Percentiles rank a stretch among this genome's conserved stretches.
phyloP scores from a whole-genome alignment of 2,797 vertebrate genomes.

The Tympanoctomys barrerae region DNA sequence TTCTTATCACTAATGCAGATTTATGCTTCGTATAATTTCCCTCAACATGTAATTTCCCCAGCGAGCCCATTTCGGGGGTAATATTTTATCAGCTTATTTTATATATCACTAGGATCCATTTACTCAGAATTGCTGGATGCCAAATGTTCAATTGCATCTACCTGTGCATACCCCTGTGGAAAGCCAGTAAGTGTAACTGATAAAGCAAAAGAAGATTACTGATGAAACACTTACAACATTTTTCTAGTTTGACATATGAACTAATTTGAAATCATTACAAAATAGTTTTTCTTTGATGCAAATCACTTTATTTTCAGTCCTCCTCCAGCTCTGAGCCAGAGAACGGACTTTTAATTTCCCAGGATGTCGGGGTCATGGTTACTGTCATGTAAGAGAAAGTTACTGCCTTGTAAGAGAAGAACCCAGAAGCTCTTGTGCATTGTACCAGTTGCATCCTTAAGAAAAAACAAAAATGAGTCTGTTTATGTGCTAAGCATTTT shows the following conservation, averaged over 20 bases:
- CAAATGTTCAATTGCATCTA: background rate
- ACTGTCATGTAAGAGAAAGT: background rate
- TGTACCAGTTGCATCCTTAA: background rate
- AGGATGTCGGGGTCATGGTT: background rate
- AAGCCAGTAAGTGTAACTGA: background rate
- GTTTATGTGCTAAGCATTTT: background rate
- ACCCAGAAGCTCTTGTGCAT: background rate
- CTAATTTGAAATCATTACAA: background rate
- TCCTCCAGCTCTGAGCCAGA: slow-evolving; percentile 8
- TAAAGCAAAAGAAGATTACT: background rate
- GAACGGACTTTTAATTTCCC: background rate
- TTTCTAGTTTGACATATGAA: background rate
- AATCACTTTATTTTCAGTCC: background rate
- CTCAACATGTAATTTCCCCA: background rate
- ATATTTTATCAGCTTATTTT: slow-evolving; percentile 1
- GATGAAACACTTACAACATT: background rate
- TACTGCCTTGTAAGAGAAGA: background rate
- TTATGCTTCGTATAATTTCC: background rate
- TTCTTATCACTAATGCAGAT: background rate
- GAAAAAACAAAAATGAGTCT: background rate
- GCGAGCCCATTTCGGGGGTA: background rate
- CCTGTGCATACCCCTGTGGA: background rate
- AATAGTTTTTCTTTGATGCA: background rate
- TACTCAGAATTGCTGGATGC: background rate
- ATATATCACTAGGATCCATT: background rate